Conservation (phyloP, 2,888 invertebrate genomes). For the Chalcosyrphus nemorum region DNA sequence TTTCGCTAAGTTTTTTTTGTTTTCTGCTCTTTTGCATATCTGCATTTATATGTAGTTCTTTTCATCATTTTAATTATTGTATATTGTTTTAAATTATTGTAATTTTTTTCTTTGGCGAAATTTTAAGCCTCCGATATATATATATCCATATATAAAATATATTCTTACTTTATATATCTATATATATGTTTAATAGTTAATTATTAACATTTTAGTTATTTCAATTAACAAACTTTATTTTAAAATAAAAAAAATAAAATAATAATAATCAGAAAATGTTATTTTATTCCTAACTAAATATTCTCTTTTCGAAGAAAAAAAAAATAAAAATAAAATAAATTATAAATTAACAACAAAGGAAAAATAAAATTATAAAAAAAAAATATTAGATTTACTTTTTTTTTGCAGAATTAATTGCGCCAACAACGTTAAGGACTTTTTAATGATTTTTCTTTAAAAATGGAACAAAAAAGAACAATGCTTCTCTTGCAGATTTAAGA, state of each 20-base stretch:
- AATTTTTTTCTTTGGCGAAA: constrained; percentile 72
- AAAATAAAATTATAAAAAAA: constrained; percentile 12
- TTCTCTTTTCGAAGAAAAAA: constrained; percentile 18
- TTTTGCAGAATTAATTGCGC: constrained; percentile 73
- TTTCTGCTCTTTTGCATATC: constrained; percentile 48
- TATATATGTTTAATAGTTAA: constrained; percentile 45
- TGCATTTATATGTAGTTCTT: constrained; percentile 32
- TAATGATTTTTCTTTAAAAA: neutral
- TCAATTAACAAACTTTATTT: constrained; percentile 28
- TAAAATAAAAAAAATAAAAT: too few relatives aligned
- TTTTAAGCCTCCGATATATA: constrained; percentile 73
- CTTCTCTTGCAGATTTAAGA: neutral
- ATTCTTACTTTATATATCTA: constrained; percentile 55
- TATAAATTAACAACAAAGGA: constrained; percentile 66
- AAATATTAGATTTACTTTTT: constrained; percentile 78
- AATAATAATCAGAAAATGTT: constrained; percentile 13
- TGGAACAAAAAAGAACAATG: constrained; percentile 14
- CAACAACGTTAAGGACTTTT: constrained; percentile 15
- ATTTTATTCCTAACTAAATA: constrained; percentile 25
- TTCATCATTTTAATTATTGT: constrained; percentile 45
- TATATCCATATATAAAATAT: constrained; percentile 71
- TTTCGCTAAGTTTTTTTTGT: constrained; percentile 30
- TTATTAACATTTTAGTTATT: constrained; percentile 59
- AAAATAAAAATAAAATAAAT: constrained; percentile 61
- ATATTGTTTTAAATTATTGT: constrained; percentile 55